These are phyloP conservation scores for Haemorhous mexicanus DNA, from an alignment of 2,113 vertebrate species.

Conservation along the genomic window DNA sequence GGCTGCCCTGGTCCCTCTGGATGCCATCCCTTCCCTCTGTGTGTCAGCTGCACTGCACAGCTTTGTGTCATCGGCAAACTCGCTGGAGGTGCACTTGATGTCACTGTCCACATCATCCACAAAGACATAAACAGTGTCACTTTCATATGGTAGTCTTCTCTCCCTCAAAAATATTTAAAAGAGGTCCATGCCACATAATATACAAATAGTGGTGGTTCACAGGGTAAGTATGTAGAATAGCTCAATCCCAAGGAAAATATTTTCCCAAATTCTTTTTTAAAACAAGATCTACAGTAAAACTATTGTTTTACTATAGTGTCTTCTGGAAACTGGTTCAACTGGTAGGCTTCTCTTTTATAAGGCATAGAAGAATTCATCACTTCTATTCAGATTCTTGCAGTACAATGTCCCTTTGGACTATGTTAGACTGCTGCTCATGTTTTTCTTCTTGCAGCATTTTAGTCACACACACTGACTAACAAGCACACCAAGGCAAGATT, in stretches of 20 bases:
- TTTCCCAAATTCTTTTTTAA: neutral
- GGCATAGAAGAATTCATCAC: neutral
- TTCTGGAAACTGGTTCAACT: neutral
- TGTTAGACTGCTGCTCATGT: neutral
- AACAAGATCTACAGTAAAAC: neutral
- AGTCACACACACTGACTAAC: neutral
- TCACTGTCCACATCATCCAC: neutral
- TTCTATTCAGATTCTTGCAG: neutral
- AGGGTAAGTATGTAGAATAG: neutral
- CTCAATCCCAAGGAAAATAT: neutral
- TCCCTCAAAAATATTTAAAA: neutral
- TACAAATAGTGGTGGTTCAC: neutral
- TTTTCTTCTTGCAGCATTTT: slow-evolving; percentile 13
- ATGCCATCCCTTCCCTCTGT: neutral
- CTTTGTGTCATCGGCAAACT: neutral
- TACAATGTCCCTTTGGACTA: neutral
- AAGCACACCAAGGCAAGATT: slow-evolving; percentile 2
- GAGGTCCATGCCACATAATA: neutral
- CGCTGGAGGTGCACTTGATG: fast-evolving
- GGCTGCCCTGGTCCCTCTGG: neutral
- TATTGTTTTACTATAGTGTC: neutral
- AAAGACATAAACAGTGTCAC: neutral
- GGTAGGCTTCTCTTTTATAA: neutral
- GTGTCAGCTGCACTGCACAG: fast-evolving
- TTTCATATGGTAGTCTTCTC: neutral